Base-by-base conservation (phyloP, 2,888 invertebrate species). In the Plemyria rubiginata region DNA sequence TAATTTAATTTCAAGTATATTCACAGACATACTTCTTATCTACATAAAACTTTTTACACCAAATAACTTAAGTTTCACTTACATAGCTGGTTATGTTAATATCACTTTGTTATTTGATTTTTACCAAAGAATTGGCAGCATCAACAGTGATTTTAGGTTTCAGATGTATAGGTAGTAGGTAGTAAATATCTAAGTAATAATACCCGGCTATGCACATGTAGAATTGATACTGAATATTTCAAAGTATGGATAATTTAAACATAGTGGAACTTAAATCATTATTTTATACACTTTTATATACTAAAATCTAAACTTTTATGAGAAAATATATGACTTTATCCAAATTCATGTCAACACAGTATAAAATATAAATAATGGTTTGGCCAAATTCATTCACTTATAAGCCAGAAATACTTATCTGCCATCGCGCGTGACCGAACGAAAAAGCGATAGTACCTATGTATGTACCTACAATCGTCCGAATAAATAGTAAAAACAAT, bases 31-130 rank as follows among this genome's bases (percentile, higher is more conserved):
- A 46, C 43, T 46, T 51, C 77, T 75, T 79, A 79, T 65, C 56
- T 66, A 70, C 75, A 73, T 69, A 74, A 73, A 70, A 71, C 74
- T 75, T 79, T 76, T 72, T 78, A 77, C 80, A 79, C 67, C 76
- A 76, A 76, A 76, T 74, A 74, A 70, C 56, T 64, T 15, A 41
- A 28, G 28, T 52, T 52, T 51, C 16, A 51, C 36, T 58, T 38
- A n/a, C n/a, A n/a, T n/a, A 51, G 53, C 32, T 57, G 51, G 48
- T 54, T 51, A 57, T 15, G 46, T 28, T 57, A 63, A 59, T 63
- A 63, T 64, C 60, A 64, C 63, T 60, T 59, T 29, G 54, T 53
- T 38, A 16, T 55, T 53, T 16, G 28, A 49, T 61, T 62, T 62
- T 48, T 59, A 59, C 58, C 38, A 22, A 53, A 48, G 12, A 48